Evolutionary conservation across 2,797 vertebrate genomes (phyloP).

Genomic region (Cetoscarus ocellatus): DNA sequence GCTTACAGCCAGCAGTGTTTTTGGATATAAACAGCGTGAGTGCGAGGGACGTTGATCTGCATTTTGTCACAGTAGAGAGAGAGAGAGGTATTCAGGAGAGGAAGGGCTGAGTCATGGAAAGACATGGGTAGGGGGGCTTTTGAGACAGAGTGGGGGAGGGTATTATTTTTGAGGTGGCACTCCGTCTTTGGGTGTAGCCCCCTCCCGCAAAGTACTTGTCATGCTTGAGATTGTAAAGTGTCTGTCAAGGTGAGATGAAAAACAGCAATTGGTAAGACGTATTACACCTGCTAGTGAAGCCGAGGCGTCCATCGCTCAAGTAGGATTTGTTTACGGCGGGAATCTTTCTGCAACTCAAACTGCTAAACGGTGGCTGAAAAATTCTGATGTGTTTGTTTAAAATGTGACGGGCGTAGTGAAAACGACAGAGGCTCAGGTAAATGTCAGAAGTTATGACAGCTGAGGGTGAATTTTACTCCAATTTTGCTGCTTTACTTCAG

Average conservation of each 20-base stretch:
- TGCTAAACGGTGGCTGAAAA: slow-evolving; percentile 18
- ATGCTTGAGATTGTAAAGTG: slow-evolving; percentile 73
- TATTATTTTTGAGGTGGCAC: slow-evolving; percentile 72
- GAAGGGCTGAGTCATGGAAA: slow-evolving; percentile 81
- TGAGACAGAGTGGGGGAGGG: slow-evolving; percentile 57
- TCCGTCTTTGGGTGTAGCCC: slow-evolving; percentile 49
- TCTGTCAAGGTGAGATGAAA: slow-evolving; percentile 75
- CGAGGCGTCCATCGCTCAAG: slow-evolving; percentile 11
- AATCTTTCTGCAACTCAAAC: slow-evolving; percentile 38
- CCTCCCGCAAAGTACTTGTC: slow-evolving; percentile 67
- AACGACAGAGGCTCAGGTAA: slow-evolving; percentile 39
- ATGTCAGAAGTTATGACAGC: slow-evolving; percentile 31
- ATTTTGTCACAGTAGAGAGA: slow-evolving; percentile 71
- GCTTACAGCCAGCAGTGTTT: slow-evolving; percentile 72
- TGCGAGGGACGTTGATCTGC: slow-evolving; percentile 77
- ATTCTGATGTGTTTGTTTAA: slow-evolving; percentile 51
- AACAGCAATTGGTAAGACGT: slow-evolving; percentile 52
- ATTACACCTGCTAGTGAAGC: slow-evolving; percentile 62
- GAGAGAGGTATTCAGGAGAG: slow-evolving; percentile 63
- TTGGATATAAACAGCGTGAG: slow-evolving; percentile 76
- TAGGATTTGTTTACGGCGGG: slow-evolving; percentile 34
- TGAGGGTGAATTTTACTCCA: slow-evolving; percentile 17
- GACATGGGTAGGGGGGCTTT: slow-evolving; percentile 43
- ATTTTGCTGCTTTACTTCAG: slow-evolving; percentile 1
- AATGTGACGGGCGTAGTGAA: slow-evolving; percentile 27